These are phyloP conservation scores for Corythornis cristatus DNA, from an alignment of 2,113 vertebrate genomes.

Conservation along the genomic window DNA sequence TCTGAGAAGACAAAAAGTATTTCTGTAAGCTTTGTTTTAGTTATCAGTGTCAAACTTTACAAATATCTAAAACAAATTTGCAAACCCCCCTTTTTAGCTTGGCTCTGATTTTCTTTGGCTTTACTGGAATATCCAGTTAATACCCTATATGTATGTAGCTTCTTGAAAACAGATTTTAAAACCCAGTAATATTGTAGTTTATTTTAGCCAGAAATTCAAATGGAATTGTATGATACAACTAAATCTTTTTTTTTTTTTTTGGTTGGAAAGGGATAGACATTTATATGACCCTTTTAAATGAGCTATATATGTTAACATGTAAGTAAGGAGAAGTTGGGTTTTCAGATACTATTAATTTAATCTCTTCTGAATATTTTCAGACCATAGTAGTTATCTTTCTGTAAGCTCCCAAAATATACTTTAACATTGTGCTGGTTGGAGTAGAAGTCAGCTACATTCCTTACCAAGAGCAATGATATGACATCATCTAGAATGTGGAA, in stretches of 20 bases:
- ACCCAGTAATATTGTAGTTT: not conserved
- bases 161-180: constrained; percentile 7
- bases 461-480: not conserved
- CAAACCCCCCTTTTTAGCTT: not conserved
- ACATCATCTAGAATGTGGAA: not conserved
- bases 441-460: not conserved
- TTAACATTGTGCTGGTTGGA: not conserved
- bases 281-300: not conserved
- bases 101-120: not conserved
- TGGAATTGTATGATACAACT: not conserved
- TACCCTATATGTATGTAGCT: not conserved
- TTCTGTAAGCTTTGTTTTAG: not conserved
- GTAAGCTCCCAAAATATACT: not conserved
- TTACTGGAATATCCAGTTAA: not conserved
- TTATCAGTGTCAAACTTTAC: not conserved
- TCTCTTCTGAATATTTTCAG: constrained; percentile 10
- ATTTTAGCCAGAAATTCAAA: constrained; percentile 3
- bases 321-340: not conserved
- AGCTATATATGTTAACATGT: not conserved
- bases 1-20: not conserved
- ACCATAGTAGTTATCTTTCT: not conserved
- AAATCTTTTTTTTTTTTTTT: not conserved
- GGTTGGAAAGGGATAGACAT: not conserved
- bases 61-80: not conserved
- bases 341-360: not conserved